phyloP scores from a whole-genome alignment of 2,113 vertebrate species.

The Epinephelus moara region DNA sequence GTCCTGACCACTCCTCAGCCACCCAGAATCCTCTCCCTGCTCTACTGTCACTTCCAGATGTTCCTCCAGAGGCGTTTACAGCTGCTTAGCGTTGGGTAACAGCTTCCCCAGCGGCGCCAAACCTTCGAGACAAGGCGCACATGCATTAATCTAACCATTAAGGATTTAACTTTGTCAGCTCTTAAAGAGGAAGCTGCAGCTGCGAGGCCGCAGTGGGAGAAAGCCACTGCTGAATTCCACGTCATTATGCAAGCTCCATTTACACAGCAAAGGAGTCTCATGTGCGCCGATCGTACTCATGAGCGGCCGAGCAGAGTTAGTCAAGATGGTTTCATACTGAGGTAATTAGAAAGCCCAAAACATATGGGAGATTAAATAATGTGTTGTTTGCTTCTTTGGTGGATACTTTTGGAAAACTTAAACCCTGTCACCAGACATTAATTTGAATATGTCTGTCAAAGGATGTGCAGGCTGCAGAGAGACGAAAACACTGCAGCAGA shows the following conservation, averaged over 20 bases:
- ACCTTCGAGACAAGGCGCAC: conserved; percentile 49
- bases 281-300: conserved; percentile 16
- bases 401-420: conserved; percentile 27
- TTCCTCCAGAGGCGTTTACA: conserved; percentile 66
- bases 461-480: background rate
- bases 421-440: conserved; percentile 38
- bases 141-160: conserved; percentile 75
- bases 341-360: conserved; percentile 40
- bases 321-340: conserved; percentile 38
- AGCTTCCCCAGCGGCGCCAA: conserved; percentile 53
- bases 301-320: conserved; percentile 46
- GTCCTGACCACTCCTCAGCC: conserved; percentile 16
- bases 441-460: background rate
- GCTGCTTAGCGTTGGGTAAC: conserved; percentile 66
- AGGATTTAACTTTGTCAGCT: conserved; percentile 65
- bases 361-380: conserved; percentile 53
- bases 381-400: conserved; percentile 16
- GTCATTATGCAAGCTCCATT: conserved; percentile 62
- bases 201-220: conserved; percentile 32
- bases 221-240: conserved; percentile 32
- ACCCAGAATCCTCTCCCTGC: conserved; percentile 10
- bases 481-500: background rate
- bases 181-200: conserved; percentile 42
- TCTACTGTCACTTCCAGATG: conserved; percentile 66
- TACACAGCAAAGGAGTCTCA: conserved; percentile 46